Base-by-base conservation (phyloP, 2,888 invertebrate species). In the Pyralis farinalis region DNA sequence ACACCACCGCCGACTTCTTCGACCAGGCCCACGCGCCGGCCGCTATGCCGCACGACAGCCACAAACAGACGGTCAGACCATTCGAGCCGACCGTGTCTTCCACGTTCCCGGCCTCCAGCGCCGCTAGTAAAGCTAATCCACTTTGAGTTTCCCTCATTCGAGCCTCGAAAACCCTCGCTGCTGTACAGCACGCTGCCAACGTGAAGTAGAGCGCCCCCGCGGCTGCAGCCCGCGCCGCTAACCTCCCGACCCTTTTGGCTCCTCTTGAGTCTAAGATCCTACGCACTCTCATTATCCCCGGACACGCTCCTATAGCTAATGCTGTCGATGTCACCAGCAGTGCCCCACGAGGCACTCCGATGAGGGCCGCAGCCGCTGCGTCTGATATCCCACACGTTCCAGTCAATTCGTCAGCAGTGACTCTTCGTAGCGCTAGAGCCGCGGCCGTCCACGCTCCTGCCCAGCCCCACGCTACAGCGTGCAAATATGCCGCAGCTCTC, bases 401-500 rank as follows among this genome's bases (percentile, higher is more conserved):
- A 0, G 95, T 95, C 48, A 96, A 76, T 68, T 96, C 96, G 57
- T 94, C 94, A 1, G 93, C 95, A 10, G 94, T 93, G 3, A 97
- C 94, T 53, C 93, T 92, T 21, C 94, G 92, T 61, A 96, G 91
- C 22, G 96, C 93, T 27, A 97, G 79, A 10, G 96, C 94, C 3
- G 94, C 94, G 42, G 96, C 95, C 9, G 97, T 95, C 63, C 96
- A 94, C 7, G 96, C 92, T 29, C 96, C 94, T 0, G 97, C 96
- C 57, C 96, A 92, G 44, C 95, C 95, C 97, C 97, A 98, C 1
- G 97, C 94, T 0, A 93, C 92, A 1, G 95, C 93, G 78, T 97
- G 97, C 51, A 97, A 93, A 61, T 96, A 94, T 10, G 95, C 94
- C 0, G 96, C 94, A 20, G 96, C 94, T 35, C 95, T 93, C 75